phyloP scores from a whole-genome alignment of 2,888 invertebrate species.

The Drosophila setosimentum region DNA sequence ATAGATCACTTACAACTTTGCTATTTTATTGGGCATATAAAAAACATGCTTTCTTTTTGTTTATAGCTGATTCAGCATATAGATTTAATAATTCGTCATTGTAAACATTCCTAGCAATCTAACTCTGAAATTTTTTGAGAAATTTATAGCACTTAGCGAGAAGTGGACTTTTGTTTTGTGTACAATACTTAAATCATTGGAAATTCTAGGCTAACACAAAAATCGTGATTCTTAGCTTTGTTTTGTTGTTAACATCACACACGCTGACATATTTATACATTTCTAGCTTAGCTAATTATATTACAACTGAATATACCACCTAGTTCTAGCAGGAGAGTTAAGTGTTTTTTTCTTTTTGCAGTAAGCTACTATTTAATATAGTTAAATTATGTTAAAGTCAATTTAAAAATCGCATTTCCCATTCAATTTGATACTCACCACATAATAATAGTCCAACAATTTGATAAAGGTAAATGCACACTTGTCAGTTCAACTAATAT shows the following conservation, averaged over 20 bases:
- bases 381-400: background rate
- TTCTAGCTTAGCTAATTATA: background rate
- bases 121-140: background rate
- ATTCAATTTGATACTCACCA: background rate
- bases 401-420: background rate
- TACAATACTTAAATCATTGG: background rate
- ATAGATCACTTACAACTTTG: background rate
- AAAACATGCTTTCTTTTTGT: background rate
- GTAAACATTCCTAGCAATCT: background rate
- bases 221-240: background rate
- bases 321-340: background rate
- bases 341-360: background rate
- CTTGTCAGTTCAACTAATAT: slow-evolving; percentile 14
- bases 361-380: background rate
- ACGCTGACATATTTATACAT: background rate
- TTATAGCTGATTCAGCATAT: background rate
- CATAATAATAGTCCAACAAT: background rate
- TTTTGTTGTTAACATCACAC: background rate
- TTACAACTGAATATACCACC: background rate
- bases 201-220: background rate
- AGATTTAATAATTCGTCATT: background rate
- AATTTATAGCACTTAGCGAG: too few species aligned
- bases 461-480: slow-evolving; percentile 30
- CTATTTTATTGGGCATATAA: background rate
- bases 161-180: background rate